phyloP scores from a whole-genome alignment of 2,113 vertebrate genomes.

The Daphoenositta chrysoptera region DNA sequence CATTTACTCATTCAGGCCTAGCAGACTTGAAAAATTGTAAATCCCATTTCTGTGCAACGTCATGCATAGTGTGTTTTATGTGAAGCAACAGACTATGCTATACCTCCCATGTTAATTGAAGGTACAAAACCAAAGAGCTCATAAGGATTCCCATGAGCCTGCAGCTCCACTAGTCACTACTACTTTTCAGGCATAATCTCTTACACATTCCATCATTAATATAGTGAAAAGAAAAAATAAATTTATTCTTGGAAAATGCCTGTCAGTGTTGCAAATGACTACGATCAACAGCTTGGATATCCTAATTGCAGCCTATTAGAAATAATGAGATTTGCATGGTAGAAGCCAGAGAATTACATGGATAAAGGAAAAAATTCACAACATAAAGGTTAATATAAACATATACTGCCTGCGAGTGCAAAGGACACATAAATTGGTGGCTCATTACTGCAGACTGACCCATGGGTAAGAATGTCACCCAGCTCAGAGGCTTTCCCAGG shows the following conservation, averaged over 20 bases:
- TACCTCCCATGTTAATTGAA: neutral
- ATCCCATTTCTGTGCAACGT: neutral
- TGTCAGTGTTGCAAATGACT: conserved; percentile 30
- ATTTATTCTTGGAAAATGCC: conserved; percentile 39
- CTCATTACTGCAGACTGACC: conserved; percentile 86
- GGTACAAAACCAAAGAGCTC: neutral
- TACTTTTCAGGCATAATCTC: conserved; percentile 18
- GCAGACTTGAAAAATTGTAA: neutral
- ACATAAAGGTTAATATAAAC: conserved; percentile 79
- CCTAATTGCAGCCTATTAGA: conserved; percentile 84
- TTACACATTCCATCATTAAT: conserved; percentile 46
- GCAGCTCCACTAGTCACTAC: neutral
- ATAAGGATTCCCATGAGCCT: neutral
- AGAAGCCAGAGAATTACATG: conserved; percentile 69
- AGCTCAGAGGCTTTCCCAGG: conserved; percentile 79
- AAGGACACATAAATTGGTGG: conserved; percentile 64
- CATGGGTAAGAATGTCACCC: conserved; percentile 78
- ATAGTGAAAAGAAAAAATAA: conserved; percentile 40
- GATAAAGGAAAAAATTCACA: conserved; percentile 72
- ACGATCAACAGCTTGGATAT: conserved; percentile 63
- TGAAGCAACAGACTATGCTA: neutral
- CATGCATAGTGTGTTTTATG: neutral
- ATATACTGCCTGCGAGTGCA: conserved; percentile 70
- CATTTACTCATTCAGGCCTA: conserved; percentile 13
- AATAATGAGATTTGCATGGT: conserved; percentile 81